A percentile compares a stretch with the other conserved stretches of the same genome.
Evolutionary conservation across 2,888 invertebrate genomes (phyloP).

Genomic region (Apodemia duryi): DNA sequence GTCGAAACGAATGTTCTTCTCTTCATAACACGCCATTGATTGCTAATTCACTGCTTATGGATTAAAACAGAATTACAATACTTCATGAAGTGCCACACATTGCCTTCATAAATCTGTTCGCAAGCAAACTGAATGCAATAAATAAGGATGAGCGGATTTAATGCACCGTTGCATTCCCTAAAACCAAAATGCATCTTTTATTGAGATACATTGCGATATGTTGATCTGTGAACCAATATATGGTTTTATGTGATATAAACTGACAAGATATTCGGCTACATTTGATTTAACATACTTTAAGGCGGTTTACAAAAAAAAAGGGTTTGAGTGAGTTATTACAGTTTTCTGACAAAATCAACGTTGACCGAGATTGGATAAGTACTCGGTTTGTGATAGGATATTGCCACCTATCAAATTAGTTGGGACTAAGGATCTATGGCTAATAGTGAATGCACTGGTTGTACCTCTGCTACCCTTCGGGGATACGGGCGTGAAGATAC

Average conservation of each 20-base stretch:
- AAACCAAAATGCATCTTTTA: conserved; percentile 13
- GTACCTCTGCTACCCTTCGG: no score
- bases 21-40: no score
- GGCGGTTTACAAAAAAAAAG: no score
- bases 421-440: no score
- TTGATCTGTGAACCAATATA: conserved; percentile 9
- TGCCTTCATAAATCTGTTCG: conserved; percentile 20
- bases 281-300: neutral
- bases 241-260: neutral
- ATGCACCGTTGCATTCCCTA: conserved; percentile 23
- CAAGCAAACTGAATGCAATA: conserved; percentile 29
- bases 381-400: no score
- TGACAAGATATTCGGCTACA: conserved; percentile 3
- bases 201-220: conserved; percentile 9
- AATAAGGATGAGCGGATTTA: conserved; percentile 29
- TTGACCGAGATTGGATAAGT: no score
- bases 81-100: neutral
- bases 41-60: neutral
- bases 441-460: no score
- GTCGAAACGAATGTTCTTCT: no score
- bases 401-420: no score
- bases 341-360: no score
- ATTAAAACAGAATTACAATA: neutral
- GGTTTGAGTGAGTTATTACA: no score
- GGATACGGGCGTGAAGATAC: no score